Evolutionary conservation across 2,888 invertebrate species (phyloP).

Genomic region (Palloptera scutellata): DNA sequence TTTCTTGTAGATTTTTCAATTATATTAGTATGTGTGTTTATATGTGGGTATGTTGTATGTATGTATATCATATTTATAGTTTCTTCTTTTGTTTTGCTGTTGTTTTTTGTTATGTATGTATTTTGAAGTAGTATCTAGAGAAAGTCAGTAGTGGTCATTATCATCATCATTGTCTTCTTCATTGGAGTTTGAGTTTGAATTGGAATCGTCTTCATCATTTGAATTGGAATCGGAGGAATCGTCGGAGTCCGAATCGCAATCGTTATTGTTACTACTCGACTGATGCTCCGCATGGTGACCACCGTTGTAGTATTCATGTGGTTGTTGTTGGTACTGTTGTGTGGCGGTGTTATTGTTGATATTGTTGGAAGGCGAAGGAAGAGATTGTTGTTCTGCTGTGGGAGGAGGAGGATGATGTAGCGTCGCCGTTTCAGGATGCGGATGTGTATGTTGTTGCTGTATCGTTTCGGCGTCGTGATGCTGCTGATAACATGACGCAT

Average conservation of each 20-base stretch:
- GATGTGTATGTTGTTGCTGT: slow-evolving; percentile 24
- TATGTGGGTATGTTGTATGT: slow-evolving; percentile 37
- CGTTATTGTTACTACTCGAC: slow-evolving; percentile 28
- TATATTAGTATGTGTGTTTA: slow-evolving; percentile 27
- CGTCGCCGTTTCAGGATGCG: too few relatives aligned
- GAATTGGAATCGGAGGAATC: slow-evolving; percentile 44
- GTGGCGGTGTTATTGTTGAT: slow-evolving; percentile 21
- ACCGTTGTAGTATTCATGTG: slow-evolving; percentile 26
- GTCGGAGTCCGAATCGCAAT: slow-evolving; percentile 47
- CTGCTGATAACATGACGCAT: slow-evolving; percentile 20
- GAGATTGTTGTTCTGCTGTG: slow-evolving; percentile 14
- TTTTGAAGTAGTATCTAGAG: slow-evolving; percentile 43
- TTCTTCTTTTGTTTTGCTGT: slow-evolving; percentile 19
- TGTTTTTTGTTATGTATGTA: slow-evolving; percentile 40
- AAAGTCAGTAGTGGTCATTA: slow-evolving; percentile 52
- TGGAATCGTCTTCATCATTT: slow-evolving; percentile 45
- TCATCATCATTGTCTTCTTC: slow-evolving; percentile 48
- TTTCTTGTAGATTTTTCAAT: neutral
- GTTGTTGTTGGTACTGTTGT: slow-evolving; percentile 34
- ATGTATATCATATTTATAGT: slow-evolving; percentile 37
- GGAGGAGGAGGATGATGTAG: slow-evolving; percentile 17
- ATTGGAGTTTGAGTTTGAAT: slow-evolving; percentile 46
- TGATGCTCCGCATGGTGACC: slow-evolving; percentile 31
- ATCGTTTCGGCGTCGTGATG: slow-evolving; percentile 47
- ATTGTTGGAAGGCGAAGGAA: slow-evolving; percentile 18